Percentiles rank a stretch among this genome's conserved stretches.
These are phyloP conservation scores for Myopa tessellatipennis DNA, from an alignment of 2,888 invertebrate genomes.

Conservation along the genomic window DNA sequence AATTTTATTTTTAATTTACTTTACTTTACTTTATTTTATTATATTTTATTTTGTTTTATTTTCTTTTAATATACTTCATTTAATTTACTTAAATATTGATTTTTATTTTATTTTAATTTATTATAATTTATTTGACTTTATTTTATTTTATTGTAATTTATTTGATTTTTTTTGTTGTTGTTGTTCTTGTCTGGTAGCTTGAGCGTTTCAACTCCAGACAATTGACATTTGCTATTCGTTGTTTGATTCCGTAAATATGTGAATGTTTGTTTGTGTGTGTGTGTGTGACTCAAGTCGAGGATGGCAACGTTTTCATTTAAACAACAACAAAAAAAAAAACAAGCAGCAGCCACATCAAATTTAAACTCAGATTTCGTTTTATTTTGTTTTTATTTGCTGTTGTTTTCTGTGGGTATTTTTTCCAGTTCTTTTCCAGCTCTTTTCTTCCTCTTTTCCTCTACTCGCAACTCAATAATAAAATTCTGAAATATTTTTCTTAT, in stretches of 20 bases:
- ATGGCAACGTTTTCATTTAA: slow-evolving; percentile 6
- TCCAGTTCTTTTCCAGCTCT: background rate
- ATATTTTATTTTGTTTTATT: too few relatives aligned
- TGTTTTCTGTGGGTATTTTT: background rate
- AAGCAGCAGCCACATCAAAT: too few relatives aligned
- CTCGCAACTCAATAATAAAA: slow-evolving; percentile 5
- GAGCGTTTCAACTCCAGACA: background rate
- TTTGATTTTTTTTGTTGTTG: background rate
- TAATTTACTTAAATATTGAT: too few relatives aligned
- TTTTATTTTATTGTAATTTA: background rate
- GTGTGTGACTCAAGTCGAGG: background rate
- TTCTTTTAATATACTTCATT: too few relatives aligned
- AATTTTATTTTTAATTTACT: too few relatives aligned
- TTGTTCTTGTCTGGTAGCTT: background rate
- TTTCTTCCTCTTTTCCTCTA: background rate
- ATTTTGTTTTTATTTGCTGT: background rate
- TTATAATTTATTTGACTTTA: background rate
- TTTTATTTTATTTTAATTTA: too few relatives aligned
- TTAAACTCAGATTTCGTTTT: background rate
- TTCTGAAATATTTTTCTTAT: slow-evolving; percentile 10
- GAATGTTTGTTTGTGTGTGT: background rate
- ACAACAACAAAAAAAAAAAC: background rate
- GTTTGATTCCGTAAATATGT: background rate
- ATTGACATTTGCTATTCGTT: background rate
- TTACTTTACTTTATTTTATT: too few relatives aligned